Evolutionary conservation across 1,140 invertebrate genomes (phyloP).

Genomic region (Ladona fulva): DNA sequence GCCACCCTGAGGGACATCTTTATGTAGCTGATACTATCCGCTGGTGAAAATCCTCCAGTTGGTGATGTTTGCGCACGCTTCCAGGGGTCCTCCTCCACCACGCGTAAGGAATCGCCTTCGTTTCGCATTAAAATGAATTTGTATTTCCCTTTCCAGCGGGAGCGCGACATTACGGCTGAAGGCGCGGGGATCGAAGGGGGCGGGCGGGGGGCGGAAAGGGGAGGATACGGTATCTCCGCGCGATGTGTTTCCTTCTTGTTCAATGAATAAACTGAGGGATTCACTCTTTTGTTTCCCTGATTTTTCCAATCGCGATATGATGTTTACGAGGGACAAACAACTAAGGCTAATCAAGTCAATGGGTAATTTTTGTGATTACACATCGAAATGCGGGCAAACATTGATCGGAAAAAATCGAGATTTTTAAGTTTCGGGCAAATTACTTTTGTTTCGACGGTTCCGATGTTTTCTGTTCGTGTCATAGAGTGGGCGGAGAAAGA

Average conservation of each 20-base stretch:
- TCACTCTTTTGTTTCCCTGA: slow-evolving; percentile 1
- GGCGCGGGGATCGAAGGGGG: not conserved
- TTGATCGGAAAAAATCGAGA: not conserved
- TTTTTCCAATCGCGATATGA: slow-evolving; percentile 9
- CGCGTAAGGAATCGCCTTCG: not conserved
- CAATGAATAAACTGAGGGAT: slow-evolving; percentile 6
- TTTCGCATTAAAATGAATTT: slow-evolving; percentile 8
- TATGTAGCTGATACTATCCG: no score
- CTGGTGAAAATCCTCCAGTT: no score
- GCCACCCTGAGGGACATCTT: no score
- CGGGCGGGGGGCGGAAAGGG: not conserved
- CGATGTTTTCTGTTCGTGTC: not conserved
- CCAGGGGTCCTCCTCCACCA: no score
- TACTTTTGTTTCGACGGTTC: not conserved
- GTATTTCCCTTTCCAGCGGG: not conserved
- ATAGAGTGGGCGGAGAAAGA: not conserved
- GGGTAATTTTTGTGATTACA: slow-evolving; percentile 10
- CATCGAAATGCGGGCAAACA: slow-evolving; percentile 3
- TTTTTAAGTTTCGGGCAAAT: not conserved
- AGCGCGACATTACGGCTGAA: not conserved
- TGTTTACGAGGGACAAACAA: slow-evolving; percentile 4
- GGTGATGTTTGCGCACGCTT: no score
- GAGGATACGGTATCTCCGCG: not conserved
- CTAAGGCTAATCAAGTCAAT: slow-evolving; percentile 1
- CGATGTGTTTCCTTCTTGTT: slow-evolving; percentile 1